These are phyloP conservation scores for Lasioglossum baleicum DNA, from an alignment of 1,140 invertebrate species.

Conservation along the genomic window DNA sequence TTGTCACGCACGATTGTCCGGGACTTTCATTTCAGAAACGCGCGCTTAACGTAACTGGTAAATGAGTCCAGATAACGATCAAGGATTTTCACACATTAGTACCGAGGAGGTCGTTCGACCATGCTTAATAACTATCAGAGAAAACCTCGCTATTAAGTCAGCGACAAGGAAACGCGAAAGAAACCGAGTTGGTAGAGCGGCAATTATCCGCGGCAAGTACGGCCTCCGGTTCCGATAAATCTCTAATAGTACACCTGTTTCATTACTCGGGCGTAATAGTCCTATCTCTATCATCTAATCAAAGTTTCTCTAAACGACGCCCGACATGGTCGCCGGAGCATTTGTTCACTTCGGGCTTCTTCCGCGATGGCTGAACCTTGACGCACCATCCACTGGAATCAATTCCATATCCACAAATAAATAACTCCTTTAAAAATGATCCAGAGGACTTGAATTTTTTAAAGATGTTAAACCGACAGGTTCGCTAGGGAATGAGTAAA, in stretches of 20 bases:
- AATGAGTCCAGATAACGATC: not conserved
- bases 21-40: not conserved
- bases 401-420: too few relatives aligned
- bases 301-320: not conserved
- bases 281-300: not conserved
- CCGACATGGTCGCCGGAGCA: too few relatives aligned
- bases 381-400: too few relatives aligned
- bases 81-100: not conserved
- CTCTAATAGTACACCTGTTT: slow-evolving; percentile 4
- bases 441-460: too few relatives aligned
- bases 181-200: not conserved
- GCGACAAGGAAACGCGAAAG: not conserved
- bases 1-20: not conserved
- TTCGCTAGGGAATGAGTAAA: too few relatives aligned
- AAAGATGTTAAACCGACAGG: too few relatives aligned
- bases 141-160: not conserved
- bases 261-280: not conserved
- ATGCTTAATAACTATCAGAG: not conserved
- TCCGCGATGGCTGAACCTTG: too few relatives aligned
- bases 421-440: too few relatives aligned
- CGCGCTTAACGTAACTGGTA: not conserved
- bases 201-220: slow-evolving; percentile 4
- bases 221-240: not conserved
- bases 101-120: not conserved
- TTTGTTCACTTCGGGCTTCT: too few relatives aligned